Conservation (phyloP, 2,113 vertebrate species). For the Hippocampus mohnikei region DNA sequence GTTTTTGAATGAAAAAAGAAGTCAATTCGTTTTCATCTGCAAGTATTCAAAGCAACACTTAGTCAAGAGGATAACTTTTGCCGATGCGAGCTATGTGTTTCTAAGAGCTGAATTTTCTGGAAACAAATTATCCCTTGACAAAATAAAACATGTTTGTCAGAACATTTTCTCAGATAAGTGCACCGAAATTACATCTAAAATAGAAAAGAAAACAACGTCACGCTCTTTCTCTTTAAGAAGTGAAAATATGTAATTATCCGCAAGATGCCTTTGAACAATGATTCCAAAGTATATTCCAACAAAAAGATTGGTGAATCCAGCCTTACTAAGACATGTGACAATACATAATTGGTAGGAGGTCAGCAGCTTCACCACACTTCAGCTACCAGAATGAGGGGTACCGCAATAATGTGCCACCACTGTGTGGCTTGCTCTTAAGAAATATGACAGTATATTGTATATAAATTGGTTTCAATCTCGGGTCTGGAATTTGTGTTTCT, state of each 20-base stretch:
- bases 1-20: neutral
- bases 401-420: neutral
- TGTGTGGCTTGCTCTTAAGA: neutral
- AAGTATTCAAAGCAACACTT: neutral
- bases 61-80: conserved; percentile 5
- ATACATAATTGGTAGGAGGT: neutral
- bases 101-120: conserved; percentile 37
- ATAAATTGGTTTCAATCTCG: no score
- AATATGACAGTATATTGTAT: neutral
- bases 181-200: neutral
- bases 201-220: conserved; percentile 3
- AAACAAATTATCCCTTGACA: conserved; percentile 28
- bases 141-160: conserved; percentile 31
- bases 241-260: neutral
- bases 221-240: neutral
- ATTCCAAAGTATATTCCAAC: neutral
- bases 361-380: neutral
- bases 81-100: conserved; percentile 19
- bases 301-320: neutral
- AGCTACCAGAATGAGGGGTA: neutral
- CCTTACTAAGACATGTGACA: neutral
- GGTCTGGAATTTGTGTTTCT: no score
- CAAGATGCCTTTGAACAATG: neutral
- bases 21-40: neutral
- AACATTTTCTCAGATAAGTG: conserved; percentile 13